Evolutionary conservation across 2,888 invertebrate genomes (phyloP).

Genomic region (Limnephilus rhombicus): DNA sequence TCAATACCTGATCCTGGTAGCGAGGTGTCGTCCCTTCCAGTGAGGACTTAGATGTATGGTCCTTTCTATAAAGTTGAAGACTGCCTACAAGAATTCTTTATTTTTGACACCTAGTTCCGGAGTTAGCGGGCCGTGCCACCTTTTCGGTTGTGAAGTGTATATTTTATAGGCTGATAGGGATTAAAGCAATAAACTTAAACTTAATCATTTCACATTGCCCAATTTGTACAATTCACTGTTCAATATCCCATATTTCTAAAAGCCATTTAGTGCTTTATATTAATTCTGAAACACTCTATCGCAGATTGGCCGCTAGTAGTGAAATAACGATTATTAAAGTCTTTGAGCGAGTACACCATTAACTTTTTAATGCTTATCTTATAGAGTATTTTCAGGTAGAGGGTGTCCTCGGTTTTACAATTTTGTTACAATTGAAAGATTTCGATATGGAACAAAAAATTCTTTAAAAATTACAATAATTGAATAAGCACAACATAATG

Average conservation of each 20-base stretch:
- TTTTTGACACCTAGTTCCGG: too few species aligned
- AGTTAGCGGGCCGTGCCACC: too few species aligned
- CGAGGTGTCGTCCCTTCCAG: too few species aligned
- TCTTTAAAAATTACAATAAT: not conserved
- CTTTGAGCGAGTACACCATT: conserved; percentile 6
- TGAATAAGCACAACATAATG: not conserved
- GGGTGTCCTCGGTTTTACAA: not conserved
- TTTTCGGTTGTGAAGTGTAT: too few species aligned
- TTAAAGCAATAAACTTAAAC: too few species aligned
- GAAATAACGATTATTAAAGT: conserved; percentile 31
- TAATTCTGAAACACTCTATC: conserved; percentile 2
- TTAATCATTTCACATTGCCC: too few species aligned
- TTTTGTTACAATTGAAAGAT: not conserved
- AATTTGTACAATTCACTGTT: not conserved
- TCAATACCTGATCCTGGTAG: too few species aligned
- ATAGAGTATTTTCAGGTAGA: not conserved
- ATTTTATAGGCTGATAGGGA: too few species aligned
- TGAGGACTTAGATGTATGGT: too few species aligned
- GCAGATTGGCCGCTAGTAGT: not conserved
- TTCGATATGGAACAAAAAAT: not conserved
- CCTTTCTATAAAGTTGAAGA: too few species aligned
- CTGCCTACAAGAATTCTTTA: too few species aligned
- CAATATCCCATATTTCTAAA: not conserved
- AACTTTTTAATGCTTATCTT: conserved; percentile 24
- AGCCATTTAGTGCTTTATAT: not conserved